Percentiles rank a stretch among this genome's conserved stretches.
These are phyloP conservation scores for Proisotoma minuta DNA, from an alignment of 2,888 invertebrate species.

Conservation along the genomic window DNA sequence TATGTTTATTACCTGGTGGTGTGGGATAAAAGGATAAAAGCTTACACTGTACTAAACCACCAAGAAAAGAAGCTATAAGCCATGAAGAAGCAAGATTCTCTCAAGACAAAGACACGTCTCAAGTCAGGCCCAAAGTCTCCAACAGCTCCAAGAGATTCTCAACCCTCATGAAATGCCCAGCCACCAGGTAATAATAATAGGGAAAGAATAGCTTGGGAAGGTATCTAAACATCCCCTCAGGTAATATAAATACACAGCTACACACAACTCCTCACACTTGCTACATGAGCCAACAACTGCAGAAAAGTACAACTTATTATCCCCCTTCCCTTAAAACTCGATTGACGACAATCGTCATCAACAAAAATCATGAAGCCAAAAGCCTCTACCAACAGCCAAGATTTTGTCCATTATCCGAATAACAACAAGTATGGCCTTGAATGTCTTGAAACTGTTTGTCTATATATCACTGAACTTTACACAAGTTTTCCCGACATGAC, in stretches of 20 bases:
- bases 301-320: not conserved
- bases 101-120: not conserved
- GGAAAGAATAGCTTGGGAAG: too few species aligned
- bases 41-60: too few species aligned
- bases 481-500: too few species aligned
- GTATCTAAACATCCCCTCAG: conserved; percentile 13
- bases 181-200: too few species aligned
- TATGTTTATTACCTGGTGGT: too few species aligned
- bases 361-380: conserved; percentile 8
- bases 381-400: conserved; percentile 11
- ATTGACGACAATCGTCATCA: not conserved
- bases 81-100: not conserved
- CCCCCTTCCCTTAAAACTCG: not conserved
- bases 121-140: too few species aligned
- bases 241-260: conserved; percentile 14
- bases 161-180: too few species aligned
- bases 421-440: conserved; percentile 33
- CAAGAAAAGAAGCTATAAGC: too few species aligned
- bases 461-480: too few species aligned
- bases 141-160: too few species aligned
- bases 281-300: not conserved
- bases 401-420: conserved; percentile 16
- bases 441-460: not conserved
- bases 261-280: conserved; percentile 12
- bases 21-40: too few species aligned